A percentile compares a stretch with the other conserved stretches of the same genome.
phyloP scores from a whole-genome alignment of 2,113 vertebrate genomes.

The Odobenus rosmarus region DNA sequence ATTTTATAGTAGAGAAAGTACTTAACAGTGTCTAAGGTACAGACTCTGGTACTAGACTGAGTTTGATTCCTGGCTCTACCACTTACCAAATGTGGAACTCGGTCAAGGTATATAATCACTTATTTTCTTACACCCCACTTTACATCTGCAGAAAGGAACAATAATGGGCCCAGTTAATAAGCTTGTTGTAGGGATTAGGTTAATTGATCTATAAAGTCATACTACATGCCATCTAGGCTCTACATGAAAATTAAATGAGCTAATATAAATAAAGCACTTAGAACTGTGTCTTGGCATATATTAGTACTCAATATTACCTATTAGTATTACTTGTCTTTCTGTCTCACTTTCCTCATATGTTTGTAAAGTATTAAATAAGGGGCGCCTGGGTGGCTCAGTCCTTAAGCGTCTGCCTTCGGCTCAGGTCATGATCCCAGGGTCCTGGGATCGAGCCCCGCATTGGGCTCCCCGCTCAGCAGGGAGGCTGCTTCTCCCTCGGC shows the following conservation, averaged over 20 bases:
- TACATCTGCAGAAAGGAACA: neutral
- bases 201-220: slow-evolving; percentile 17
- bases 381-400: no score
- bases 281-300: neutral
- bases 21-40: neutral
- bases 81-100: neutral
- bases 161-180: neutral
- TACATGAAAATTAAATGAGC: neutral
- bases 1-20: neutral
- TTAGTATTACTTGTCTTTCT: neutral
- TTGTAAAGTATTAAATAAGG: neutral
- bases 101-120: neutral
- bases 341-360: neutral
- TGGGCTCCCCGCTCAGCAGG: no score
- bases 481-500: no score
- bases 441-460: no score
- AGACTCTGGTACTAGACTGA: neutral
- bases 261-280: neutral
- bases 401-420: no score
- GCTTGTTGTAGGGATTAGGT: neutral
- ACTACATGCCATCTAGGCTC: neutral
- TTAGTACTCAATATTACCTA: neutral
- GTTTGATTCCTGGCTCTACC: neutral
- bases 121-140: neutral
- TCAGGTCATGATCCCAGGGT: no score